These are phyloP conservation scores for Periophthalmodon schlosseri DNA, from an alignment of 2,113 vertebrate genomes.

Conservation along the genomic window DNA sequence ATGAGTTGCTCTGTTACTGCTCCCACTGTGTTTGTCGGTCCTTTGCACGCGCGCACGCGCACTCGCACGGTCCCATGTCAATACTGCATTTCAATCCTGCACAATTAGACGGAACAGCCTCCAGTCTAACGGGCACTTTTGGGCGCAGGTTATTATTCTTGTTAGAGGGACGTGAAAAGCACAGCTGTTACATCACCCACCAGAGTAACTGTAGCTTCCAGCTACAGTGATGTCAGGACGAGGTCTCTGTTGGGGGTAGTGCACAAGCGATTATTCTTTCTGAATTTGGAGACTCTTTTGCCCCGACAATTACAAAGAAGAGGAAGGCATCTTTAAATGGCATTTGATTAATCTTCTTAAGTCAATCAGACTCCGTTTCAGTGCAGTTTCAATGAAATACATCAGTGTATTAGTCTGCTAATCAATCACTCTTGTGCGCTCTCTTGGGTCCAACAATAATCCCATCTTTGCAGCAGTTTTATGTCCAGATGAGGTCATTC, in stretches of 20 bases:
- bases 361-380: not conserved
- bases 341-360: not conserved
- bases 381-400: not conserved
- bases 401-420: constrained; percentile 9
- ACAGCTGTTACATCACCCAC: constrained; percentile 49
- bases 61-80: constrained; percentile 17
- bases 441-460: constrained; percentile 26
- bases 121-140: constrained; percentile 30
- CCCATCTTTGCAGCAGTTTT: constrained; percentile 16
- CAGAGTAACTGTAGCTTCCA: constrained; percentile 22
- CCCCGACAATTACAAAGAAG: not conserved
- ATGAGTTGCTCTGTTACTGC: constrained; percentile 38
- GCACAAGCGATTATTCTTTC: not conserved
- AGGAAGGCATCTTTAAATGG: constrained; percentile 1
- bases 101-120: constrained; percentile 17
- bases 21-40: not conserved
- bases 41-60: not conserved
- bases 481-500: constrained; percentile 37
- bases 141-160: constrained; percentile 18
- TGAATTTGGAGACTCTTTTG: not conserved
- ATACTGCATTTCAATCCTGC: constrained; percentile 39
- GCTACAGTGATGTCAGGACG: constrained; percentile 35
- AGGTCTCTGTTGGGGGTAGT: constrained; percentile 9
- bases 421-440: constrained; percentile 27
- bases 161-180: constrained; percentile 11